Conservation (phyloP, 2,113 vertebrate species). For the Oxygymnocypris stewartii region DNA sequence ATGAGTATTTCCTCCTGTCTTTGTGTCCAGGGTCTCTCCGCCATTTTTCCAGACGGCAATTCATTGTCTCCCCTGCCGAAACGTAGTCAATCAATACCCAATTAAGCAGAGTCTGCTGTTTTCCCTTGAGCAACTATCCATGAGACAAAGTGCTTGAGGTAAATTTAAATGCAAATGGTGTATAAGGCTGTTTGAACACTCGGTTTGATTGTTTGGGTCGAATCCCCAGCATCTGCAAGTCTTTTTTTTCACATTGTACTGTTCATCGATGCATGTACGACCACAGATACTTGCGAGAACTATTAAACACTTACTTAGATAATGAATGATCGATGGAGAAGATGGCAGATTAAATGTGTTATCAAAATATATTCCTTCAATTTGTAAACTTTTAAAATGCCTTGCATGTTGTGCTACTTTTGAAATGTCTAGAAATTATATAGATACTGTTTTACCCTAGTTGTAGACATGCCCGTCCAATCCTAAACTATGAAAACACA, state of each 20-base stretch:
- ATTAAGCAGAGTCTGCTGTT: constrained; percentile 64
- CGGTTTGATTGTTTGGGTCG: neutral
- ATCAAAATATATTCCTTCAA: neutral
- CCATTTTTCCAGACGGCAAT: constrained; percentile 61
- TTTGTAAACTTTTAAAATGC: neutral
- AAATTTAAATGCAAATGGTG: constrained; percentile 27
- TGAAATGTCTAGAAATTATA: neutral
- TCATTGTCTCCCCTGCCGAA: constrained; percentile 62
- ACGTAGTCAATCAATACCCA: constrained; percentile 74
- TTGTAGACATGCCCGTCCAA: too few relatives aligned
- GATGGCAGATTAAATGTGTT: neutral
- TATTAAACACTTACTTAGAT: neutral
- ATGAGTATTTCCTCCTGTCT: constrained; percentile 51
- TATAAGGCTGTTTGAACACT: neutral
- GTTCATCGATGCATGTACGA: neutral
- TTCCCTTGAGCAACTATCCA: constrained; percentile 53
- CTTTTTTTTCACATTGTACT: neutral
- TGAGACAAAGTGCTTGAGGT: constrained; percentile 4
- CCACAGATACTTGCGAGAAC: neutral
- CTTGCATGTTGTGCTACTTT: neutral
- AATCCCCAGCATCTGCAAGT: neutral
- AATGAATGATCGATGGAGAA: neutral
- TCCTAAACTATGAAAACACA: neutral
- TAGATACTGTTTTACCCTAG: neutral
- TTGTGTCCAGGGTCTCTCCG: constrained; percentile 26